Evolutionary conservation across 30 jellyfish, hydroid and myxozoan species (phyloP), one percentile per base, ranked within the genome.

Genomic region (Sanderia malayensis): DNA sequence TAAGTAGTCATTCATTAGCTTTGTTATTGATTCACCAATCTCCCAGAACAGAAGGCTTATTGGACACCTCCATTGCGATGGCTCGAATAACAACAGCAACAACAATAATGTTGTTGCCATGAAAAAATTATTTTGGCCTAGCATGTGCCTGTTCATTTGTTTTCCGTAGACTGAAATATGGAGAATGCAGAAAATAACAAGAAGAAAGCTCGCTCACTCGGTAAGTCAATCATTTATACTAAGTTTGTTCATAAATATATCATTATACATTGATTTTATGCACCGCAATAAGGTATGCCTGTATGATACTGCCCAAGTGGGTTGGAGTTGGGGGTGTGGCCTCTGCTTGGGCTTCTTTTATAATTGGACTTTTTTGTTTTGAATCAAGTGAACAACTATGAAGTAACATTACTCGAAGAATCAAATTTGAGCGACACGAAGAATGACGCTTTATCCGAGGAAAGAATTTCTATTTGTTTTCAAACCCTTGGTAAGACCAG

Each of bases 401-500:
- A 78, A 55, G 82, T 78, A 2, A 70, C 74, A 19, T 19, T 64
- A 57, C 37, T 78, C 2, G 89, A 78, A 31, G 74, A 68, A n/a
- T 31, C 46, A 1, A 30, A 65, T 20, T 67, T 30, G 4, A 78
- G 27, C n/a, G 30, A 18, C 20, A 8, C 64, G 18, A 15, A 18
- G 18, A 49, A 37, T 2, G 67, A 31, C 4, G 73, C 25, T 11
- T 20, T 28, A 9, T 30, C 81, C 20, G 76, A 53, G 46, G 78
- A 67, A 34, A 78, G 46, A 45, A 78, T 78, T 71, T 20, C 22
- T 7, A 78, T 78, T 49, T 78, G 82, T 47, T 78, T 78, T 27
- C 63, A 78, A 9, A 78, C 76, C 6, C 23, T 78, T 28, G 89
- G 89, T 78, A 78, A 55, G 85, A 6, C 37, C n/a, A n/a, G n/a